Base-by-base conservation (phyloP, 2,888 invertebrate genomes). In the Mythimna pallens region DNA sequence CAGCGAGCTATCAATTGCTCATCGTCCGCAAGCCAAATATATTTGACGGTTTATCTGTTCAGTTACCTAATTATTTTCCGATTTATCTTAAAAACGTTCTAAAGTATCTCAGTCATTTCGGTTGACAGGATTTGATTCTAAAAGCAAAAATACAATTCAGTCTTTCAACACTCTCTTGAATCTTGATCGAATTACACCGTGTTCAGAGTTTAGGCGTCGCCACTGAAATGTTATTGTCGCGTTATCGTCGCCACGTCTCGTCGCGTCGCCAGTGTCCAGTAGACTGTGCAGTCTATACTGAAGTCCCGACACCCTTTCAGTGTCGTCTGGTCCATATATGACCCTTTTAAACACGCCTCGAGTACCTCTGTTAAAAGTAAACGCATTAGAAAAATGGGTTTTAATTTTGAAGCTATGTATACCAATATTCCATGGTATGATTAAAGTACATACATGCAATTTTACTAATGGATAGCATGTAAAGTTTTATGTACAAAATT, bases 121-220 rank as follows among this genome's bases (percentile, higher is more conserved):
- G 30, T 59, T 17, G 47, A 61, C 17, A 40, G 59, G 17, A 55
- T 77, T 58, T 14, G 17, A 20, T 12, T 36, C 59, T 20, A 52
- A 59, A 54, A 54, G 58, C 12, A 40, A 47, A 55, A 50, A 72
- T 47, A 20, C 22, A 40, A 72, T 79, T 61, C 12, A 69, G 59
- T 63, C 22, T 81, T 58, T 54, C 77, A 63, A 66, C 30, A 66
- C 80, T 74, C 43, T 63, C 73, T 76, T 80, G 58, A 63, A 73
- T 63, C 80, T 74, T 64, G 52, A 78, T 82, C 59, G 55, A 59
- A 82, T 82, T 57, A 78, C 52, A n/a, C 17, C 43, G 54, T 61
- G 59, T 40, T 79, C 83, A 82, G 59, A 82, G 59, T 40, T 79
- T 79, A 82, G 59, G 78, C 72, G 59, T 70, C 62, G 78, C 83